Evolutionary conservation across 2,797 vertebrate genomes (phyloP).

Genomic region (Notolepis coatsorum): DNA sequence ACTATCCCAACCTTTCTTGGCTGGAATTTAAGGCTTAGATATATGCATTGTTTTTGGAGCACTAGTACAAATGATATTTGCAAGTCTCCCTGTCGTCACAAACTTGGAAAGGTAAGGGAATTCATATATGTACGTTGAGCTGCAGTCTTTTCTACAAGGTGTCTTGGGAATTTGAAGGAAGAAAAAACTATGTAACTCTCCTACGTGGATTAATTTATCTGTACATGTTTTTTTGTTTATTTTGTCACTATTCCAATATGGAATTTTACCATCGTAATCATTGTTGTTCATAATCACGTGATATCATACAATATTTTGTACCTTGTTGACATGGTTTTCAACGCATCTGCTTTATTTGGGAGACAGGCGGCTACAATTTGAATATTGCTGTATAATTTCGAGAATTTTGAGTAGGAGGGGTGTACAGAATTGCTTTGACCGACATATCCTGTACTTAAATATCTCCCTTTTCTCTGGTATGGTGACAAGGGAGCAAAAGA

Average conservation of each 20-base stretch:
- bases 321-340: conserved; percentile 67
- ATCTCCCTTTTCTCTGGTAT: conserved; percentile 38
- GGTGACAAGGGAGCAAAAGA: conserved; percentile 60
- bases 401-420: conserved; percentile 52
- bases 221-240: conserved; percentile 64
- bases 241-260: conserved; percentile 47
- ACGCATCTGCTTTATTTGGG: conserved; percentile 71
- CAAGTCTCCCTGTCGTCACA: conserved; percentile 54
- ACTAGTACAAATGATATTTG: conserved; percentile 57
- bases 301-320: conserved; percentile 63
- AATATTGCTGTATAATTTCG: conserved; percentile 56
- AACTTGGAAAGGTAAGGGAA: conserved; percentile 37
- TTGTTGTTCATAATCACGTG: conserved; percentile 60
- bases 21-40: conserved; percentile 66
- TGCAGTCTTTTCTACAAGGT: conserved; percentile 50
- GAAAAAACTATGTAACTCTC: conserved; percentile 51
- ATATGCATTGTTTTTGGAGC: conserved; percentile 69
- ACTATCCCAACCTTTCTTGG: conserved; percentile 55
- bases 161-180: conserved; percentile 70
- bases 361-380: conserved; percentile 61
- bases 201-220: conserved; percentile 67
- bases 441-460: conserved; percentile 59
- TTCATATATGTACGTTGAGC: conserved; percentile 32
- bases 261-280: conserved; percentile 64
- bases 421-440: conserved; percentile 64